These are phyloP conservation scores for Pangasius larnaudii DNA, from an alignment of 2,797 vertebrate genomes.

Conservation along the genomic window DNA sequence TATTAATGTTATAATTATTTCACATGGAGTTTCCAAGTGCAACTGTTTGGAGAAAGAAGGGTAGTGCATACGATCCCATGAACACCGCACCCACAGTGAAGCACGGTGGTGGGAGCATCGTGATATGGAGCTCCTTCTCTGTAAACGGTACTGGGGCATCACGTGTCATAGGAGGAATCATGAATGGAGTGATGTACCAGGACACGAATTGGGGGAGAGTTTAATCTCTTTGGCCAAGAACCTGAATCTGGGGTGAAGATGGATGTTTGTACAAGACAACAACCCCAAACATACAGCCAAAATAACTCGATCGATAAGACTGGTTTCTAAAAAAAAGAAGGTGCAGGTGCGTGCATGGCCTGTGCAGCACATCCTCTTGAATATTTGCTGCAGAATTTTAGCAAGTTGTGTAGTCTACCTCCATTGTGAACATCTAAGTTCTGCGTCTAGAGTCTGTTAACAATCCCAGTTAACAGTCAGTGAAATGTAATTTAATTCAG, in stretches of 20 bases:
- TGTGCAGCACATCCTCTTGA: background rate
- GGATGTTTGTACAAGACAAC: too few species aligned
- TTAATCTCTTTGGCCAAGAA: background rate
- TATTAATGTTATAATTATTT: background rate
- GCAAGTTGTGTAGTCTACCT: background rate
- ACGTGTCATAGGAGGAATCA: too few species aligned
- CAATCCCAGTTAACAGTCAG: background rate
- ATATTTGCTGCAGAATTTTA: background rate
- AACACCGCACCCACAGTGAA: background rate
- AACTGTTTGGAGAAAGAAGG: too few species aligned
- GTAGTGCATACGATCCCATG: background rate
- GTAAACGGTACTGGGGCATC: background rate
- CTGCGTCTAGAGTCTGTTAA: background rate
- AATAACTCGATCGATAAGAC: background rate
- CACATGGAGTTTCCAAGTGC: too few species aligned
- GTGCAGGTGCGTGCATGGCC: background rate
- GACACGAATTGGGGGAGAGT: background rate
- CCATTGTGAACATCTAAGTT: background rate
- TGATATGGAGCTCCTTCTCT: background rate
- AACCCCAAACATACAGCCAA: background rate
- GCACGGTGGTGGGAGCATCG: background rate
- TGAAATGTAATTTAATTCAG: background rate
- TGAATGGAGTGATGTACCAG: too few species aligned
- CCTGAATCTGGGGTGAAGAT: too few species aligned
- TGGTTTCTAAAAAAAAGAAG: background rate